Evolutionary conservation across 1,140 invertebrate species (phyloP), one percentile per base, ranked within the genome.

Genomic region (Leguminivora glycinivorella): DNA sequence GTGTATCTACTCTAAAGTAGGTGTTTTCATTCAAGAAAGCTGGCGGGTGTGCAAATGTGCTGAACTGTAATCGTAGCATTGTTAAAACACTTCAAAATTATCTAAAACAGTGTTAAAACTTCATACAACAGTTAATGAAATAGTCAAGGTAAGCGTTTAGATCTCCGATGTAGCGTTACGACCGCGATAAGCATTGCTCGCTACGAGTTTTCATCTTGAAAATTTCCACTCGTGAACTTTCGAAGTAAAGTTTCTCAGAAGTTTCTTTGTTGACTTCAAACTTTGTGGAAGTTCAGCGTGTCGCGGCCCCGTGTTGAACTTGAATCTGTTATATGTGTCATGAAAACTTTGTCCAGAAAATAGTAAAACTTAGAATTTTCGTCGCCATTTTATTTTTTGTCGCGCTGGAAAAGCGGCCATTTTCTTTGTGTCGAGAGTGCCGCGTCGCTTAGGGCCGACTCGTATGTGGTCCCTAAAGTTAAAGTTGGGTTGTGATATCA

Each of bases 341-440:
- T 74, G 79, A 84, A 86, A 86, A 87, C 79, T 87, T 85, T 80
- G 83, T 70, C 75, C 83, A 85, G 87, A 83, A 91, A 90, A 90
- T 90, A 89, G 88, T 90, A 87, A 89, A 89, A 91, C 84, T 92
- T 92, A 85, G 91, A 90, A 91, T 92, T 92, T 92, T 92, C 91
- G 91, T 92, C 91, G 91, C 91, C 91, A 92, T 92, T 92, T 92
- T 92, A 92, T 90, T 90, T 92, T 91, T 92, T 92, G 91, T 92
- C 90, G 90, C 83, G 89, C 87, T 92, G 91, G 91, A 92, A 92
- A 92, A 92, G 91, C 91, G 91, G 91, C 91, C 91, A 92, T 92
- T 92, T 92, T 92, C 91, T 92, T 90, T 91, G 85, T 92, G 58
- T 63, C 58, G 25, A 63, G 58, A 63, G 58, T 63, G 91, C 91